Base-by-base conservation (phyloP, 2,888 invertebrate species). In the Odontocolon sp. region DNA sequence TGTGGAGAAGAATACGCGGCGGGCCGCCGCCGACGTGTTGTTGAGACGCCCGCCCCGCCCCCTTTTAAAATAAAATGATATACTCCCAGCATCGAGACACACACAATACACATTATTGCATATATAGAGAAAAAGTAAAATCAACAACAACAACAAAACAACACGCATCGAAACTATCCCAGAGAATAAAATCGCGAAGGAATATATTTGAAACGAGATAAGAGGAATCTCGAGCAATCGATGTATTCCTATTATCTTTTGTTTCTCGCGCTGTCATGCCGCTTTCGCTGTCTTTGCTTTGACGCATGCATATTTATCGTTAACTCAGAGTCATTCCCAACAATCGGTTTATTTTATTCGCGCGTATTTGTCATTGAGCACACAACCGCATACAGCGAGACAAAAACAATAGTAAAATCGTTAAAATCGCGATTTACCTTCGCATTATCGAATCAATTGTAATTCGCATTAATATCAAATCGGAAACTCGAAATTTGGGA, bases 21-120 rank as follows among this genome's bases (percentile, higher is more conserved):
- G 84, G 84, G 83, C 81, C 83, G 83, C 80, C 85, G 84, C 82
- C 82, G 84, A 82, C 82, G 81, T 85, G 86, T 86, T 87, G 82
- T 88, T 86, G 85, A 86, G 85, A 84, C 83, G 83, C 82, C 82
- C 84, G 85, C 82, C 82, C 80, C 80, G 63, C 78, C 52, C 68
- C 54, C 26, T 61, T 72, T 66, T 26, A 54, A 42, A 56, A n/a
- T n/a, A n/a, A 70, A 50, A 66, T 67, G 33, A 45, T 74, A 40
- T 56, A 63, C 63, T 70, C 56, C 63, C 67, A 61, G 61, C 63
- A 70, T 69, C 67, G 59, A 47, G 57, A 63, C 28, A 52, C 64
- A 68, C 52, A 71, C 26, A 54, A 64, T 64, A 70, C 68, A 64
- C 73, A 40, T 64, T 76, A 80, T 74, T 23, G 64, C 74, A 71